Conservation (phyloP, 2,797 vertebrate genomes). For the Enteromius mattozi region DNA sequence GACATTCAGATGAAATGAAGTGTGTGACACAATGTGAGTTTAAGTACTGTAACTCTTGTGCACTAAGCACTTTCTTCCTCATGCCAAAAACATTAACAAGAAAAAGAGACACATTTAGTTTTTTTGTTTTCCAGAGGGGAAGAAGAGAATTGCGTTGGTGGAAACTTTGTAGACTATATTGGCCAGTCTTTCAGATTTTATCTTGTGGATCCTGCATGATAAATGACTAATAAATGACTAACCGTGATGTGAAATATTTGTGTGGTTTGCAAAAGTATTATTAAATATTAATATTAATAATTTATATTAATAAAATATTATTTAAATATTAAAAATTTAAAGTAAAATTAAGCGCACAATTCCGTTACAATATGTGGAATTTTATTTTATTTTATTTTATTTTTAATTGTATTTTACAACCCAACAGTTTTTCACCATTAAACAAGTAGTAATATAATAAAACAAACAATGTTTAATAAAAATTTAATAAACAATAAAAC, state of each 20-base stretch:
- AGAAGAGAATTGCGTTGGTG: background rate
- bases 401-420: too few species aligned
- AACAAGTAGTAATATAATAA: too few species aligned
- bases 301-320: too few species aligned
- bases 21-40: constrained; percentile 19
- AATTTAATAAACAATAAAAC: too few species aligned
- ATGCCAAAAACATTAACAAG: background rate
- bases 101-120: background rate
- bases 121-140: background rate
- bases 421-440: too few species aligned
- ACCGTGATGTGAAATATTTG: background rate
- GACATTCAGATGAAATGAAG: constrained; percentile 14
- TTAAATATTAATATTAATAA: too few species aligned
- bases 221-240: background rate
- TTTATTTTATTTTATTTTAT: background rate
- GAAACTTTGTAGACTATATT: background rate
- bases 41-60: background rate
- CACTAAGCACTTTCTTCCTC: constrained; percentile 24
- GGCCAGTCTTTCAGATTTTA: background rate
- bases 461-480: too few species aligned
- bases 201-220: background rate
- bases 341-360: background rate
- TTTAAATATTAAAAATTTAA: too few species aligned
- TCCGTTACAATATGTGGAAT: background rate
- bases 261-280: background rate